Conservation (phyloP, 2,888 invertebrate genomes). For the Sipha maydis region DNA sequence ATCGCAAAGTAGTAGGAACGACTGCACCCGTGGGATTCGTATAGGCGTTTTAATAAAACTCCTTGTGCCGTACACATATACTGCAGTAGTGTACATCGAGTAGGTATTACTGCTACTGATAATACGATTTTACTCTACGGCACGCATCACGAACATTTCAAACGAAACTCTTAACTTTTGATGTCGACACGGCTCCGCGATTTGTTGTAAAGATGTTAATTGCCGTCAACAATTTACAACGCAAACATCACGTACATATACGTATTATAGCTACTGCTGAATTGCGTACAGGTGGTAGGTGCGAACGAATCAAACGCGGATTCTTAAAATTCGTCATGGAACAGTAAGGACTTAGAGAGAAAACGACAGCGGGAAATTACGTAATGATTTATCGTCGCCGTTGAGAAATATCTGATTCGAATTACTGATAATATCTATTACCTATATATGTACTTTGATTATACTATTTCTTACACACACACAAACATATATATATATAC, state of each 20-base stretch:
- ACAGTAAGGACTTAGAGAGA: slow-evolving; percentile 7
- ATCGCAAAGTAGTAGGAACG: slow-evolving; percentile 50
- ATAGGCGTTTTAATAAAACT: slow-evolving; percentile 54
- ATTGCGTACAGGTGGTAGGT: neutral
- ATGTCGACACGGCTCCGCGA: neutral
- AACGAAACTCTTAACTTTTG: slow-evolving; percentile 2
- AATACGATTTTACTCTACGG: neutral
- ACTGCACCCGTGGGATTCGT: slow-evolving; percentile 56
- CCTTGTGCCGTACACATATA: neutral
- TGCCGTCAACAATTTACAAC: neutral
- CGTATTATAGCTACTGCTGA: too few relatives aligned
- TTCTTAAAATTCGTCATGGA: slow-evolving; percentile 49
- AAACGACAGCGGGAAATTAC: slow-evolving; percentile 28
- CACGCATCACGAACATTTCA: neutral
- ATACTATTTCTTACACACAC: neutral
- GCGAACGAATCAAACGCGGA: slow-evolving; percentile 24
- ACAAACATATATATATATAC: neutral
- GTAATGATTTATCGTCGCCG: slow-evolving; percentile 31
- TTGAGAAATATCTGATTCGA: slow-evolving; percentile 30
- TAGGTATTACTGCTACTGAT: too few relatives aligned
- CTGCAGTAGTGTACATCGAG: neutral
- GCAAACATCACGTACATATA: neutral
- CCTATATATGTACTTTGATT: neutral
- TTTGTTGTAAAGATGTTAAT: neutral
- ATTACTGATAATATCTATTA: slow-evolving; percentile 17